Evolutionary conservation across 2,888 invertebrate genomes (phyloP), one percentile per base, ranked within the genome.

Genomic region (Trisateles emortualis): DNA sequence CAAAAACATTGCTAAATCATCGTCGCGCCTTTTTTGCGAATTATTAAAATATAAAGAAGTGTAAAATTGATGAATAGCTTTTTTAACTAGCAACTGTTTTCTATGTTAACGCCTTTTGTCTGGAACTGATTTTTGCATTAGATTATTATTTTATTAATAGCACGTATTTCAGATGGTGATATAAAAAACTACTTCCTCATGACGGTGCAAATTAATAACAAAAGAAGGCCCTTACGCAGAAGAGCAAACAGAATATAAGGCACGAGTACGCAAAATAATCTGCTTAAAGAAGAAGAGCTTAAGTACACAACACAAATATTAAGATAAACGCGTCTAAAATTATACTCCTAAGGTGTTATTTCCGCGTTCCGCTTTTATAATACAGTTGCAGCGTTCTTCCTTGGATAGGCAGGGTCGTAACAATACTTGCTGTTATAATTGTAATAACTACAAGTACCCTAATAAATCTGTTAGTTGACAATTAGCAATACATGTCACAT

Each of bases 21-120:
- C 41, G 10, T 16, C 19, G 8, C 2, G 41, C 56, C 30, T 41
- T 58, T 35, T 44, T 50, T 11, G 59, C 53, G 44, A 60, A 64
- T 64, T 63, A 68, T 60, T 52, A 47, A 55, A 71, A 71, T 45
- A 78, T 70, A 78, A 80, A 73, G 52, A 62, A 61, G 72, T 68
- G 75, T 81, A 64, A 83, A 83, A 84, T 79, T 72, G 69, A 72
- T 74, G 66, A 74, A 77, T 70, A 59, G 45, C 48, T 57, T 74
- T 78, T 72, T 74, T 59, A 59, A 46, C 38, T 17, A 2, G 22
- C 26, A 45, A 54, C 54, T 60, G 66, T 74, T 74, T 76, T 64
- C 72, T 71, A 69, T 76, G 85, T 81, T 83, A 74, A 78, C 79
- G 79, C 80, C 81, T 81, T 68, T 88, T 85, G 81, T 86, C 59